Base-by-base conservation (phyloP, 1,140 invertebrate genomes). In the Drosophila cardini region DNA sequence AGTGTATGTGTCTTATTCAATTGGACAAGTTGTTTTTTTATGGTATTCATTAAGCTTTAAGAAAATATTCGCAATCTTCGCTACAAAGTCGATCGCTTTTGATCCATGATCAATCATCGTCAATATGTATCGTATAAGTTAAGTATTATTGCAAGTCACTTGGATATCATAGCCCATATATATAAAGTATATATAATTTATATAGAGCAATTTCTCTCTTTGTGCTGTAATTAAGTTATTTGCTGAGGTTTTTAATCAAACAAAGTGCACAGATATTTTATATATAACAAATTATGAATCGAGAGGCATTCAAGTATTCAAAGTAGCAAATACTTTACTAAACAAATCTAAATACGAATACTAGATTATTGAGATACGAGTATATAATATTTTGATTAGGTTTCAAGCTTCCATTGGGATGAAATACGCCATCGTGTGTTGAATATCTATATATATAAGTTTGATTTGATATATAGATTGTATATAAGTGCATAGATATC, bases 261-360 rank as follows among this genome's bases (percentile, higher is more conserved):
- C 78, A 87, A 86, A 73, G 83, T 86, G 83, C 82, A 82, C 72
- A 26, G 21, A 82, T 82, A 76, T 78, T 73, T 86, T 76, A 82
- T 86, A 79, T 64, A 76, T 87, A 86, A 87, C 82, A 87, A 18
- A 16, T 40, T 56, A 45, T 7, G 62, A 65, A 30, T 32, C 68
- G 40, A 79, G 43, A 65, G 61, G 45, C 53, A 64, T 64, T 60
- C 34, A 60, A 69, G 43, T 45, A 64, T 64, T 60, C 34, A 60
- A 69, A 53, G 16, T 43, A 52, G 57, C 21, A 38, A 69, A 61
- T 61, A 40, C 38, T 52, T 32, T 57, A 58, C 52, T 57, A 72
- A 57, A 56, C 40, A 71, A 62, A 45, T 62, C 68, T 63, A 63
- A 46, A 34, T 26, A 15, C 53, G 36, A 40, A 4, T 50, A 50